Evolutionary conservation across 2,888 invertebrate species (phyloP), one percentile per base, ranked within the genome.

Genomic region (Pheosia tremula): DNA sequence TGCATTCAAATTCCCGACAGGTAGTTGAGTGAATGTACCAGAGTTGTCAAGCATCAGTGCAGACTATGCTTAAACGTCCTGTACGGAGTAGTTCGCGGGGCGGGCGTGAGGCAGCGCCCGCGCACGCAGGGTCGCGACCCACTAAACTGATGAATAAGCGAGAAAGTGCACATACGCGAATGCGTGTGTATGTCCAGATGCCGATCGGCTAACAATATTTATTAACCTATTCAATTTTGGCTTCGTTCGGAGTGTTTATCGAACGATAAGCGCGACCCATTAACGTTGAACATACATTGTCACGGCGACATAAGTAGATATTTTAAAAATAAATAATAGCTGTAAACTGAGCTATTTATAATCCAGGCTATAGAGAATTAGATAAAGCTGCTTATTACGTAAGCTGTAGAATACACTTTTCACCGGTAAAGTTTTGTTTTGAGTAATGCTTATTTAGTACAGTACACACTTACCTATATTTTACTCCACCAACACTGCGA

Each of bases 111-210:
- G 13, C 37, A 37, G 11, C 72, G 78, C 77, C 81, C 76, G 81
- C 79, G 80, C 77, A 77, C 78, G 66, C 72, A n/a, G 56, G 43
- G 43, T 59, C 76, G 79, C 83, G 89, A 89, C 91, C 91, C 84
- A 91, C 89, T 87, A 85, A 87, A 81, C 79, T 83, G 84, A 85
- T 86, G 84, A 86, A 87, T 86, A 86, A 85, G 84, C 85, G 88
- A 85, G 90, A 91, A 90, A 89, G 88, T 88, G 82, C 79, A 79
- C 68, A 57, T 67, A 62, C 69, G 57, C 63, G 66, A 73, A 63
- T 58, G 68, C 70, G 70, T 66, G 68, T 59, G 73, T 69, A 68
- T 63, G 66, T 74, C 74, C 70, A 65, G 81, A 71, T 82, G 78
- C 79, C 74, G 67, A 66, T 76, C 73, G 68, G 79, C 70, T 68